Conservation (phyloP, 2,797 vertebrate species). For the Holocentrus rufus region DNA sequence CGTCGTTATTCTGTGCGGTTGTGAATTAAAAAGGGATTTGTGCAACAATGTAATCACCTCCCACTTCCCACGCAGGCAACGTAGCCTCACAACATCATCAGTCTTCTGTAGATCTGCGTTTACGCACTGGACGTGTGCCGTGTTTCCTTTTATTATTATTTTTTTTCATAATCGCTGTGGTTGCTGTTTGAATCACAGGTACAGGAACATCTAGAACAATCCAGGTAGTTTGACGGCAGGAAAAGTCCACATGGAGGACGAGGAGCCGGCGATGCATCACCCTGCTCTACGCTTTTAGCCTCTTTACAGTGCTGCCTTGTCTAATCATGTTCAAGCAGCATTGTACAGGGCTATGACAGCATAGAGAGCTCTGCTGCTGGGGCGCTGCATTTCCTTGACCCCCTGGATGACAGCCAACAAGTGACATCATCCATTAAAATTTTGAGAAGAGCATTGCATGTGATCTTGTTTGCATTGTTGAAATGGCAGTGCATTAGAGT, state of each 20-base stretch:
- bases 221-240: conserved; percentile 40
- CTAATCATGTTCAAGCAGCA: conserved; percentile 87
- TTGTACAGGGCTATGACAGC: conserved; percentile 90
- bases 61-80: conserved; percentile 1
- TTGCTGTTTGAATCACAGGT: conserved; percentile 64
- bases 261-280: conserved; percentile 8
- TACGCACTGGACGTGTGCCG: background rate
- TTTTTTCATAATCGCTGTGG: conserved; percentile 32
- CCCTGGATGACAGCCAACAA: conserved; percentile 53
- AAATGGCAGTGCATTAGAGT: background rate
- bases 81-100: background rate
- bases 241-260: conserved; percentile 53
- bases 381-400: conserved; percentile 53
- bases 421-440: conserved; percentile 63
- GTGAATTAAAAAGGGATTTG: conserved; percentile 36
- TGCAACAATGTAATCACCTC: conserved; percentile 20
- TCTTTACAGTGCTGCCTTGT: conserved; percentile 90
- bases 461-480: background rate
- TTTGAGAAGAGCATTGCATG: background rate
- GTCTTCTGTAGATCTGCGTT: background rate
- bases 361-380: conserved; percentile 72
- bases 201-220: conserved; percentile 35
- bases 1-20: conserved; percentile 39
- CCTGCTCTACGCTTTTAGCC: conserved; percentile 84
- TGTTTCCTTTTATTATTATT: background rate